A percentile compares a stretch with the other conserved stretches of the same genome.
phyloP scores from a whole-genome alignment of 2,888 invertebrate genomes.

The Cryptocephalus primarius region DNA sequence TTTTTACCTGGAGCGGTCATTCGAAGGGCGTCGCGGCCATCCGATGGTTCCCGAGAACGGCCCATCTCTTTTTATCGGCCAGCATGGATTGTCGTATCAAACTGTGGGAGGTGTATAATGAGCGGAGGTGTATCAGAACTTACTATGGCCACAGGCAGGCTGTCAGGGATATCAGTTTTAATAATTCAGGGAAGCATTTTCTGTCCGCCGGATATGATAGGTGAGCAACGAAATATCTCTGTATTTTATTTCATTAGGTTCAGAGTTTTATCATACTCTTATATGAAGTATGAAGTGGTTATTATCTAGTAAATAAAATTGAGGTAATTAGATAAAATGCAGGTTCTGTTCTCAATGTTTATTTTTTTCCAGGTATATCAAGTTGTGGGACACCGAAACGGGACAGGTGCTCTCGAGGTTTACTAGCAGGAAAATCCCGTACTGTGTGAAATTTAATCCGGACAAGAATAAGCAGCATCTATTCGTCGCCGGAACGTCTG shows the following conservation, averaged over 20 bases:
- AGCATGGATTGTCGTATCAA: slow-evolving; percentile 97
- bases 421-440: slow-evolving; percentile 93
- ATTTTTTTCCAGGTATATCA: slow-evolving; percentile 57
- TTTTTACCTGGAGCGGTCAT: slow-evolving; percentile 96
- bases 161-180: slow-evolving; percentile 91
- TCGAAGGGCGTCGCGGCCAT: slow-evolving; percentile 92
- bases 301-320: too few relatives aligned
- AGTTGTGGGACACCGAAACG: slow-evolving; percentile 98
- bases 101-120: slow-evolving; percentile 97
- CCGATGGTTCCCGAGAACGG: slow-evolving; percentile 88
- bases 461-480: slow-evolving; percentile 94
- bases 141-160: slow-evolving; percentile 96
- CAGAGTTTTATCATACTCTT: too few relatives aligned
- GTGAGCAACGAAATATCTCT: slow-evolving; percentile 40
- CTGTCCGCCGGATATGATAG: slow-evolving; percentile 68
- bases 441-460: slow-evolving; percentile 96
- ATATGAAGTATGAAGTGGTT: too few relatives aligned
- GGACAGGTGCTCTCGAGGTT: slow-evolving; percentile 79
- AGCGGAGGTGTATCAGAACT: slow-evolving; percentile 82
- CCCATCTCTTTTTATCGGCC: slow-evolving; percentile 88
- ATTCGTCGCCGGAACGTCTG: slow-evolving; percentile 96
- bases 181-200: slow-evolving; percentile 86
- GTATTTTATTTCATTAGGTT: too few relatives aligned
- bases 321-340: too few relatives aligned
- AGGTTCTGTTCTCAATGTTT: neutral